Percentiles rank a stretch among this genome's conserved stretches.
Evolutionary conservation across 2,888 invertebrate genomes (phyloP).

Genomic region (Troglohyphantes excavatus): DNA sequence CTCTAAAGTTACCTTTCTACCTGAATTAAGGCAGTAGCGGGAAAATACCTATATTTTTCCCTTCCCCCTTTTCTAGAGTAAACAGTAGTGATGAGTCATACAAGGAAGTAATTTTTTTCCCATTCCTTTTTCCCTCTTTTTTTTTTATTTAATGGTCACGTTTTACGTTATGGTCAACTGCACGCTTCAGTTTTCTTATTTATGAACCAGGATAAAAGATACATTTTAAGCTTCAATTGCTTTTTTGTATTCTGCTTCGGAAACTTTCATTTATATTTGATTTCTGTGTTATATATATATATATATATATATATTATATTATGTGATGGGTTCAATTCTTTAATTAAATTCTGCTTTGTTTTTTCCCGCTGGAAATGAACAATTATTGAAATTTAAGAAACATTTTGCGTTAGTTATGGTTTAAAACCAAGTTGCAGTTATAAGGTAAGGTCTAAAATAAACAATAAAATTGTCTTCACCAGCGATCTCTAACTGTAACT

Average conservation of each 20-base stretch:
- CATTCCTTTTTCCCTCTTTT: not conserved
- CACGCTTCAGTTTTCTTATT: not conserved
- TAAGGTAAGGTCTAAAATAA: too few relatives aligned
- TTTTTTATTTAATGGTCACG: slow-evolving; percentile 20
- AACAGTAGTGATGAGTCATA: slow-evolving; percentile 43
- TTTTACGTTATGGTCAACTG: slow-evolving; percentile 26
- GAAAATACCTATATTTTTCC: not conserved
- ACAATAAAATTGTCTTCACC: too few relatives aligned
- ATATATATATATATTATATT: too few relatives aligned
- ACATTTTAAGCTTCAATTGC: not conserved
- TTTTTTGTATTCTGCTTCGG: not conserved
- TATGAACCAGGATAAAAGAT: not conserved
- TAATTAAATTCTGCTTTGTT: too few relatives aligned
- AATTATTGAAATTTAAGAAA: too few relatives aligned
- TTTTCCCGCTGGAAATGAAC: too few relatives aligned
- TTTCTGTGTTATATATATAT: too few relatives aligned
- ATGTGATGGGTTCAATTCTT: too few relatives aligned
- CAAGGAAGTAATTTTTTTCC: slow-evolving; percentile 32
- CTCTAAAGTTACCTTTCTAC: not conserved
- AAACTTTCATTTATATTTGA: not conserved
- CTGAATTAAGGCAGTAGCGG: not conserved
- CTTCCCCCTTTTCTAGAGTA: not conserved
- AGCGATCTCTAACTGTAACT: too few relatives aligned
- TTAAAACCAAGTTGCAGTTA: too few relatives aligned
- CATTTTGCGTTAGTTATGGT: too few relatives aligned